Percentiles rank a stretch among this genome's conserved stretches.
phyloP scores from a whole-genome alignment of 1,140 invertebrate species.

The Drosophila parabipectinata region DNA sequence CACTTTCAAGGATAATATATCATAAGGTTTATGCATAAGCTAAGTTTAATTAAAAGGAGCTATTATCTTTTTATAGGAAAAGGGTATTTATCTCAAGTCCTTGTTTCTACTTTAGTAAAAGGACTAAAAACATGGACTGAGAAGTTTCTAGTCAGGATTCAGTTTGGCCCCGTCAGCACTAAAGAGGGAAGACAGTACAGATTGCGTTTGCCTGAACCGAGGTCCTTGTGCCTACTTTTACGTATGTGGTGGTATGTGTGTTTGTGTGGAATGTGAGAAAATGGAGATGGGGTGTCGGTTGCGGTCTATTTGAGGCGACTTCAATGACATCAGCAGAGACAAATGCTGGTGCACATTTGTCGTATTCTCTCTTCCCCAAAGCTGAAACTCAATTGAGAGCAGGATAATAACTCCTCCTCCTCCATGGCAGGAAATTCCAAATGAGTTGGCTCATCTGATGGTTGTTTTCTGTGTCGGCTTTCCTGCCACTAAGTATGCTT shows the following conservation, averaged over 20 bases:
- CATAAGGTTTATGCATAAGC: not conserved
- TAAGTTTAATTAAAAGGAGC: not conserved
- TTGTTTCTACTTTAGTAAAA: not conserved
- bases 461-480: constrained; percentile 4
- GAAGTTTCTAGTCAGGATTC: constrained; percentile 18
- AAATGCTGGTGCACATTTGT: constrained; percentile 37
- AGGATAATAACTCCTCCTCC: constrained; percentile 2
- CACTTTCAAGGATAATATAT: not conserved
- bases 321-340: constrained; percentile 66
- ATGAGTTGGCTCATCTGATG: constrained; percentile 40
- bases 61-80: not conserved
- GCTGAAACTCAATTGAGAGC: constrained; percentile 1
- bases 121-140: constrained; percentile 3
- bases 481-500: constrained; percentile 43
- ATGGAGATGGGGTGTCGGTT: constrained; percentile 26
- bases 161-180: constrained; percentile 31
- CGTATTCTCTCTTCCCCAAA: not conserved
- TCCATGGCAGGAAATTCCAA: constrained; percentile 28
- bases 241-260: not conserved
- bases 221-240: constrained; percentile 10
- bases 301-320: constrained; percentile 63
- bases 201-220: constrained; percentile 7
- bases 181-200: constrained; percentile 15
- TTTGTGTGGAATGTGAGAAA: constrained; percentile 1
- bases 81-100: not conserved